Evolutionary conservation across 2,888 invertebrate genomes (phyloP), one percentile per base, ranked within the genome.

Genomic region (Tetragonisca angustula): DNA sequence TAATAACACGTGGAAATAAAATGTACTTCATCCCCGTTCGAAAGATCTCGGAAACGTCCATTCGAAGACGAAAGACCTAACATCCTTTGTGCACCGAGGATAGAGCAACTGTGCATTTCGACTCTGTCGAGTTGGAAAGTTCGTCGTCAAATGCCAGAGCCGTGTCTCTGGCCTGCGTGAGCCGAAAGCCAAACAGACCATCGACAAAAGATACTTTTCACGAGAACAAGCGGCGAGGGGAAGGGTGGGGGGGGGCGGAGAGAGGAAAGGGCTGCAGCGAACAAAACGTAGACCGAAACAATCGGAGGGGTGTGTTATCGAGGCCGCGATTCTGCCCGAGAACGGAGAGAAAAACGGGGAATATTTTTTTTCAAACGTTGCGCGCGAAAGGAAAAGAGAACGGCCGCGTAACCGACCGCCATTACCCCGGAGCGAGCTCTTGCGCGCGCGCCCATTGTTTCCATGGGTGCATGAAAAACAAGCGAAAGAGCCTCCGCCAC

Each of bases 301-400:
- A 74, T 64, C 52, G 43, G 1, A 9, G 9, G 1, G 43, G n/a
- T n/a, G n/a, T 27, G 61, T 50, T 61, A 61, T n/a, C 32, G n/a
- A 59, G n/a, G 50, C 6, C 17, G 21, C 62, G 27, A 61, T 24
- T 24, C 15, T 17, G 24, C 61, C 24, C n/a, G 24, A 36, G 9
- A 43, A 17, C 27, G 17, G 61, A 27, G 24, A 61, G 5, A 17
- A 17, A 43, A 9, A 43, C 43, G 43, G 9, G 61, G 17, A 9
- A 61, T 61, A 19, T 61, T 19, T 61, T 61, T 61, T 61, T 21
- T 11, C n/a, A 65, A 56, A 32, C 27, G 52, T 49, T 43, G 36
- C 64, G 27, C 24, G 27, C 54, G 54, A 70, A 36, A 62, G 54
- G 24, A 68, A 68, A 77, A 83, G 62, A 59, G 59, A 71, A 71